These are phyloP conservation scores for Embidobia sp. DNA, from an alignment of 2,888 invertebrate species.

Conservation along the genomic window DNA sequence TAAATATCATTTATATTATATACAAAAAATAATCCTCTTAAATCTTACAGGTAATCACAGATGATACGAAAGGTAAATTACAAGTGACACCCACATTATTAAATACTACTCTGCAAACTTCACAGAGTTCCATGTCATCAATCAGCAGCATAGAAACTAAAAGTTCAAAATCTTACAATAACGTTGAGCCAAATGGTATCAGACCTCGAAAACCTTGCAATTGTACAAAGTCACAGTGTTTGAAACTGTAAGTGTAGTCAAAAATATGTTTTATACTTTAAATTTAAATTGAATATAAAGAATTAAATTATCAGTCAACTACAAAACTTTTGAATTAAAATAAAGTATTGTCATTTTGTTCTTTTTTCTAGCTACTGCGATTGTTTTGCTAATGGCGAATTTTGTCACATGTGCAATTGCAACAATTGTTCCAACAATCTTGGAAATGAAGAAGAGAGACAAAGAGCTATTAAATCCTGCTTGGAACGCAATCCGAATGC, in stretches of 20 bases:
- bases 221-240: constrained; percentile 98
- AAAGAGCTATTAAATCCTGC: constrained; percentile 96
- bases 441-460: constrained; percentile 96
- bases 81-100: constrained; percentile 75
- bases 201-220: constrained; percentile 97
- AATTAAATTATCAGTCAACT: too few species aligned
- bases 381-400: constrained; percentile 99
- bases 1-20: too few species aligned
- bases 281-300: neutral
- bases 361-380: constrained; percentile 90
- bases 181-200: constrained; percentile 82
- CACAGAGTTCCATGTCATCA: constrained; percentile 73
- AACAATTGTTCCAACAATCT: constrained; percentile 98
- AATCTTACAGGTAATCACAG: constrained; percentile 69
- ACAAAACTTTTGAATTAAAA: too few species aligned
- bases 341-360: too few species aligned
- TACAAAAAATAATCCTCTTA: too few species aligned
- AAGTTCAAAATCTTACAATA: constrained; percentile 72
- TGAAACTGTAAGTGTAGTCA: constrained; percentile 90
- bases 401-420: constrained; percentile 99
- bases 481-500: constrained; percentile 98
- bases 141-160: constrained; percentile 74
- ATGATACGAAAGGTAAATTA: constrained; percentile 75
- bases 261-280: neutral
- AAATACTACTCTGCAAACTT: constrained; percentile 71